Evolutionary conservation across 2,113 vertebrate genomes (phyloP).

Genomic region (Plecturocebus donacophilus): DNA sequence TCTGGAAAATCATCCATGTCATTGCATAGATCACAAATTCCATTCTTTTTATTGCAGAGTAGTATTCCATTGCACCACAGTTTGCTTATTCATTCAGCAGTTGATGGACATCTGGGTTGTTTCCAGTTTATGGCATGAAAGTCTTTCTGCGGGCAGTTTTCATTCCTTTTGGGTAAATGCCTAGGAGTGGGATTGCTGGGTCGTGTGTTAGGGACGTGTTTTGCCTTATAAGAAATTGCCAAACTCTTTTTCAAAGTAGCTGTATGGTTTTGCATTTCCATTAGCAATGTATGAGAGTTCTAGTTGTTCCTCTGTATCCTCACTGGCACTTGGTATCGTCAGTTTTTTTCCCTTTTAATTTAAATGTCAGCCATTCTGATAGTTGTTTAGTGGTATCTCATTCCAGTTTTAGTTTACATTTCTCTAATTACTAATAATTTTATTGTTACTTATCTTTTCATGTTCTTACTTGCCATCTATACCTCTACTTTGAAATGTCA

Average conservation of each 20-base stretch:
- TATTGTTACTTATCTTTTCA: neutral
- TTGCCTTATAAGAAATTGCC: neutral
- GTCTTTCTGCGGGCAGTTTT: slow-evolving; percentile 1
- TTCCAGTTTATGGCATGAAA: neutral
- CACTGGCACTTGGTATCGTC: neutral
- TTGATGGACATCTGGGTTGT: neutral
- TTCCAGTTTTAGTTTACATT: neutral
- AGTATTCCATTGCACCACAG: neutral
- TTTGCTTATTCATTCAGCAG: neutral
- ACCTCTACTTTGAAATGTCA: neutral
- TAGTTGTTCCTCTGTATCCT: neutral
- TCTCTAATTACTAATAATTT: neutral
- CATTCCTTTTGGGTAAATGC: neutral
- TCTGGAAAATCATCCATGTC: neutral
- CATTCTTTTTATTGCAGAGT: neutral
- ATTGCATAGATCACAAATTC: neutral
- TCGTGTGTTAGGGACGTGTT: neutral
- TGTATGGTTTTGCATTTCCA: neutral
- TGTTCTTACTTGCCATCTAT: neutral
- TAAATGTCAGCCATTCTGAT: neutral
- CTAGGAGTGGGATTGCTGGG: neutral
- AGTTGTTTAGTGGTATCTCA: neutral
- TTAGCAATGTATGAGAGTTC: neutral
- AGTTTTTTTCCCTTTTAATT: neutral
- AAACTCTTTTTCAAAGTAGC: neutral